Evolutionary conservation across 2,888 invertebrate genomes (phyloP), one percentile per base, ranked within the genome.

Genomic region (Bugulina stolonifera): DNA sequence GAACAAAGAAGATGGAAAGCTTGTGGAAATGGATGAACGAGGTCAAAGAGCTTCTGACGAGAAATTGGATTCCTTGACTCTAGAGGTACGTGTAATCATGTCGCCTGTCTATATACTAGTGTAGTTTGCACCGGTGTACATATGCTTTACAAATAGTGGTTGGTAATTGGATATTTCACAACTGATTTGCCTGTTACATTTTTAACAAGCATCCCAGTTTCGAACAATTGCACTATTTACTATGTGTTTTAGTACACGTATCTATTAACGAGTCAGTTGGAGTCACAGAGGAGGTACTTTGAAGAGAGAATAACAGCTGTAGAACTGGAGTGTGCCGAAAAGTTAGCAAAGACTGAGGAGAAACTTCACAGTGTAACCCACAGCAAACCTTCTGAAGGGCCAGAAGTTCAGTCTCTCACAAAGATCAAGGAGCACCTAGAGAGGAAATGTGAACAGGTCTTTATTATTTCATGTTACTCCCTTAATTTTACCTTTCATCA

Each of bases 1-100:
- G 86, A 97, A 94, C 85, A 96, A 98, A 86, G 89, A 90, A 22
- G 98, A 98, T 86, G 98, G 97, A 29, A 98, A 98, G 85, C 87
- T 97, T 80, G 96, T 99, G 22, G 85, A 87, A 76, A 82, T 86
- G 54, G 80, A 69, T 3, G 81, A 82, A 35, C 71, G 23, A 43
- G n/a, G n/a, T 27, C 64, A 64, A 73, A 54, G 54, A 64, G 77
- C 79, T 72, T 84, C 84, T 64, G 88, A 90, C 76, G 94, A 93
- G 78, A 99, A 98, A 86, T 88, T 96, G 72, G 96, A 97, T 85
- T 90, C 94, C 0, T 91, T 98, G 71, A 95, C 96, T 82, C 87
- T 98, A 74, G 98, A 99, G 80, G 85, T 85, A 76, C 57, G 71
- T 25, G 18, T 23, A 10, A 52, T 10, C 52, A 22, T 52, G 22